Evolutionary conservation across 37 sponge, comb jelly and placozoan species (phyloP), one percentile per base, ranked within the genome.

Genomic region (Halichondria panicea): DNA sequence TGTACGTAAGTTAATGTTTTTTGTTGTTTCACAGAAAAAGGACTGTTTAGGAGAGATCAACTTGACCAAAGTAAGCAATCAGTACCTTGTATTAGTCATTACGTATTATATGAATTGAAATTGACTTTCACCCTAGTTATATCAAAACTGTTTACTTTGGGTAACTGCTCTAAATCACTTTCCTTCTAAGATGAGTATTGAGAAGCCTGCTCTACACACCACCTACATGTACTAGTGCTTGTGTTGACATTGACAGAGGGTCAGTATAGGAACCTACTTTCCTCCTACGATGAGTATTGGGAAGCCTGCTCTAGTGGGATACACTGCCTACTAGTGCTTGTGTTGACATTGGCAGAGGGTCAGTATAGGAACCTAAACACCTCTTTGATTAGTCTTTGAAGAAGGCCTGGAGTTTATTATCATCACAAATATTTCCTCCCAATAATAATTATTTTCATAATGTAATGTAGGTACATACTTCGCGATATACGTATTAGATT

Each of bases 11-110:
- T 63, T 58, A 12, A 37, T 13, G 18, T 8, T 34, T 33, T 3
- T 34, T 63, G 63, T 63, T 28, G 35, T 5, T 63, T 3, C 63
- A 19, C 75, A 89, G 84, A 83, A 89, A 72, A 43, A 46, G 12
- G 58, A 79, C 22, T 91, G 83, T 46, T 78, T 91, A 22, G 92
- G 92, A 43, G 77, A 77, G 1, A 86, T 91, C 42, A 76, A 91
- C 68, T 52, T 91, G 46, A 76, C 39, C 24, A 50, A 60, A 31
- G 90, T 90, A 50, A 79, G 85, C 71, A 5, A 25, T 44, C 30
- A 27, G 4, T 46, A 30, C 61, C 33, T 18, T n/a, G n/a, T n/a
- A n/a, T n/a, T n/a, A n/a, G n/a, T n/a, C n/a, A n/a, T n/a, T n/a
- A n/a, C n/a, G n/a, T n/a, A n/a, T n/a, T n/a, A n/a, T n/a, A n/a